Base-by-base conservation (phyloP, 2,888 invertebrate genomes). In the Diaperis boleti region DNA sequence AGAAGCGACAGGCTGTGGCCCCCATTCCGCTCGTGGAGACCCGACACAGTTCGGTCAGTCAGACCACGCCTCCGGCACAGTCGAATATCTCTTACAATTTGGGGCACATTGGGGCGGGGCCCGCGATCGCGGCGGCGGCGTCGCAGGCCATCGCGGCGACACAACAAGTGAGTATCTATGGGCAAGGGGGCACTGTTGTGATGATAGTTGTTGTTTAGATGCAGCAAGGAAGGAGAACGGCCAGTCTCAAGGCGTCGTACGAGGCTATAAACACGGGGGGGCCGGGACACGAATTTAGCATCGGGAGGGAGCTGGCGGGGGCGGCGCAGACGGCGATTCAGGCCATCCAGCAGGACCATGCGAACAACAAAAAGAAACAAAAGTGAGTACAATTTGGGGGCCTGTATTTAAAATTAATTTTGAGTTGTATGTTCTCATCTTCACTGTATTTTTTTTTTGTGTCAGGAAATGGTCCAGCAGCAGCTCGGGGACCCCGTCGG, bases 131-230 rank as follows among this genome's bases (percentile, higher is more conserved):
- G 0, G 95, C 93, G 0, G 96, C 97, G 0, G 97, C 96, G 0
- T 95, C 95, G 14, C 96, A 97, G 79, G 97, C 97, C 0, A 96
- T 98, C 64, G 96, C 94, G 3, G 96, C 96, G 0, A 97, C 98
- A 1, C 96, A 97, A 75, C 93, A 93, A 85, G 89, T 89, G 14
- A 35, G 17, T 11, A 1, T 45, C 20, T 39, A 35, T 14, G 26
- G 2, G 2, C 22, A 6, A 22, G 22, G 4, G 4, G 4, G 5
- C 5, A 22, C 22, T 39, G 22, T 17, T 42, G 5, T 26, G 14
- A n/a, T 13, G 26, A 45, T 2, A 2, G 11, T 29, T 15, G 62
- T 62, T 64, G 64, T 71, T 63, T 65, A 94, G 88, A 95, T 96
- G 94, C 94, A 94, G 76, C 95, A 96, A 74, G 97, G 97, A 0